These are phyloP conservation scores for Neoaliturus tenellus DNA, from an alignment of 2,888 invertebrate genomes.

Conservation along the genomic window DNA sequence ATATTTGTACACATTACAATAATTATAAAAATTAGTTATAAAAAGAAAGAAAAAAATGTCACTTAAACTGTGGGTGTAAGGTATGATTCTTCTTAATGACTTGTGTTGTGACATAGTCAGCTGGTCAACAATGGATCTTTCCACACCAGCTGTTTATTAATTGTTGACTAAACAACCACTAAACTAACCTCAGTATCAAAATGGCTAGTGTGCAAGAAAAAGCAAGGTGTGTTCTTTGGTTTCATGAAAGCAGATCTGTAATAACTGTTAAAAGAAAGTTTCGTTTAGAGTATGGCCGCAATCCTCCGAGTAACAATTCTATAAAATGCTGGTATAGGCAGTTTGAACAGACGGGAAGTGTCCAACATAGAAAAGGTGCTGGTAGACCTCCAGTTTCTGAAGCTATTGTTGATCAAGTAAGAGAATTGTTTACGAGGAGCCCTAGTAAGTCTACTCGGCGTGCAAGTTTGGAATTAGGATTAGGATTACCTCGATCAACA, in stretches of 20 bases:
- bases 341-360: constrained; percentile 32
- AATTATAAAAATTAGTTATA: neutral
- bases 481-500: constrained; percentile 10
- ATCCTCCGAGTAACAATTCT: constrained; percentile 27
- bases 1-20: constrained; percentile 20
- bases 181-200: neutral
- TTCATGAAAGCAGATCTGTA: constrained; percentile 41
- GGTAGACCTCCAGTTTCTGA: constrained; percentile 41
- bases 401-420: constrained; percentile 25
- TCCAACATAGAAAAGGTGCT: constrained; percentile 43
- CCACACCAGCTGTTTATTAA: neutral
- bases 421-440: constrained; percentile 35
- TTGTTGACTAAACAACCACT: neutral
- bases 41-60: neutral
- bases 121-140: constrained; percentile 15
- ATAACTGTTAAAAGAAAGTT: constrained; percentile 41
- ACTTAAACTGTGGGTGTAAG: constrained; percentile 23
- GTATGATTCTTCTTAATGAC: constrained; percentile 12
- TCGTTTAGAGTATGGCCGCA: constrained; percentile 38
- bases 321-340: constrained; percentile 19
- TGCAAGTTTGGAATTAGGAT: constrained; percentile 26
- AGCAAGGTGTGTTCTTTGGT: constrained; percentile 40
- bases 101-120: constrained; percentile 12
- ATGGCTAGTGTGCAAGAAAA: neutral
- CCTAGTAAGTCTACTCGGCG: constrained; percentile 31